Conservation (phyloP, 2,888 invertebrate genomes). For the Calliscelio sp. region DNA sequence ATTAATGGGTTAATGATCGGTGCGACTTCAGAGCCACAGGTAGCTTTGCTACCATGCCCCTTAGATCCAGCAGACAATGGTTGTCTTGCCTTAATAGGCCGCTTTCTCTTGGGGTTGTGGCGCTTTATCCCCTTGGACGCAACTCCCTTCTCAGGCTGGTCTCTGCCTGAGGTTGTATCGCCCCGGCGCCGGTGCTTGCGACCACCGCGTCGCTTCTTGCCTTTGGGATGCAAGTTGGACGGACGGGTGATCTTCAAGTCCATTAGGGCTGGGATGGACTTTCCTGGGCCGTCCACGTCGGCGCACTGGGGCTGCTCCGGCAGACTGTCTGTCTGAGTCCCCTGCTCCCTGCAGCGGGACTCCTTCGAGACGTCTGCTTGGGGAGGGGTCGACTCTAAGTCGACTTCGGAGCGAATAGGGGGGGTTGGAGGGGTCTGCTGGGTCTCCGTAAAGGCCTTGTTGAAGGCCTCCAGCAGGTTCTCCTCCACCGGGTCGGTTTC, state of each 20-base stretch:
- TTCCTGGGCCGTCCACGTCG: background rate
- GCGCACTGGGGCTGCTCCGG: background rate
- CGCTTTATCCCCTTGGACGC: background rate
- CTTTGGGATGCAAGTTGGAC: background rate
- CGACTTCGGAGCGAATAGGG: no score
- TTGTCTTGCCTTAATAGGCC: no score
- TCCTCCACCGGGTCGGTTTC: background rate
- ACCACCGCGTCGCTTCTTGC: background rate
- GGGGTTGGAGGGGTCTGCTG: background rate
- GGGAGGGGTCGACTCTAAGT: background rate
- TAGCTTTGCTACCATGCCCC: no score
- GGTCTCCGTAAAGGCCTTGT: no score
- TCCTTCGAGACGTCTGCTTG: background rate
- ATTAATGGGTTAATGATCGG: background rate
- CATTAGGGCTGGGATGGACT: slow-evolving; percentile 11
- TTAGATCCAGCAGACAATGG: no score
- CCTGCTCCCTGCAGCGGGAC: background rate
- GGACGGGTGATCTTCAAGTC: background rate
- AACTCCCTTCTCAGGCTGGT: background rate
- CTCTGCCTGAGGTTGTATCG: slow-evolving; percentile 8
- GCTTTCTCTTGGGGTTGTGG: background rate
- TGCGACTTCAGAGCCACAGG: background rate
- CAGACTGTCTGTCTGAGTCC: background rate
- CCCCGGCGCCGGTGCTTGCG: background rate
- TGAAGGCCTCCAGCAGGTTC: background rate